These are phyloP conservation scores for Solenopsis fugax DNA, from an alignment of 1,140 invertebrate genomes.

Conservation along the genomic window DNA sequence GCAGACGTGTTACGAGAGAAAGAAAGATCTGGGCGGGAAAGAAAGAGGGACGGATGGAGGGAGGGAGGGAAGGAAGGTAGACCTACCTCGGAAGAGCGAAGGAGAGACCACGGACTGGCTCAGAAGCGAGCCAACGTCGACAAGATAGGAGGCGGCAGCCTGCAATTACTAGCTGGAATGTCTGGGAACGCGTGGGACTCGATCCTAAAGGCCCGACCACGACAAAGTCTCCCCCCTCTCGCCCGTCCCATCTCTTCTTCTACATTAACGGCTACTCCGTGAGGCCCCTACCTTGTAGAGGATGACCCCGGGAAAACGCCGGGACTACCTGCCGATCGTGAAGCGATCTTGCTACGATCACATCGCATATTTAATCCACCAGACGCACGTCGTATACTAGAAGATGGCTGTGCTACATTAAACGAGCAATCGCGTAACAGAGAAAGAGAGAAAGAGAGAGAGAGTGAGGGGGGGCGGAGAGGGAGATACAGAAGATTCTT, in stretches of 20 bases:
- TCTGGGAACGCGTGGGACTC: conserved; percentile 85
- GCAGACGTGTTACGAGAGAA: conserved; percentile 72
- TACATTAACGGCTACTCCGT: conserved; percentile 34
- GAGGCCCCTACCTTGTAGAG: conserved; percentile 62
- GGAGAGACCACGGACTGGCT: conserved; percentile 68
- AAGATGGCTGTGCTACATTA: background rate
- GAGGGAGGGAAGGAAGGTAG: conserved; percentile 38
- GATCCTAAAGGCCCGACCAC: conserved; percentile 80
- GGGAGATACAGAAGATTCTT: background rate
- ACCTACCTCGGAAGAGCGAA: conserved; percentile 52
- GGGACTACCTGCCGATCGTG: conserved; percentile 52
- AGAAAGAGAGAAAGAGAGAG: background rate
- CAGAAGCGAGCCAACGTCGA: conserved; percentile 77
- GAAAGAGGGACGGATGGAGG: background rate
- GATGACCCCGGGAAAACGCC: conserved; percentile 62
- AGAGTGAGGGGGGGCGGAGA: background rate
- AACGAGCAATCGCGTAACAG: background rate
- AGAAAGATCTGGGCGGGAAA: conserved; percentile 52
- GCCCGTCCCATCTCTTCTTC: conserved; percentile 43
- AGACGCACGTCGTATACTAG: conserved; percentile 20
- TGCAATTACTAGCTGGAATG: conserved; percentile 85
- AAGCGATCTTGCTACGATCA: conserved; percentile 41
- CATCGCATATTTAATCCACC: conserved; percentile 35
- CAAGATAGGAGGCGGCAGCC: conserved; percentile 83
- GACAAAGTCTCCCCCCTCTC: conserved; percentile 70